A percentile compares a stretch with the other conserved stretches of the same genome.
These are phyloP conservation scores for Cuculus canorus DNA, from an alignment of 2,797 vertebrate genomes.

Conservation along the genomic window DNA sequence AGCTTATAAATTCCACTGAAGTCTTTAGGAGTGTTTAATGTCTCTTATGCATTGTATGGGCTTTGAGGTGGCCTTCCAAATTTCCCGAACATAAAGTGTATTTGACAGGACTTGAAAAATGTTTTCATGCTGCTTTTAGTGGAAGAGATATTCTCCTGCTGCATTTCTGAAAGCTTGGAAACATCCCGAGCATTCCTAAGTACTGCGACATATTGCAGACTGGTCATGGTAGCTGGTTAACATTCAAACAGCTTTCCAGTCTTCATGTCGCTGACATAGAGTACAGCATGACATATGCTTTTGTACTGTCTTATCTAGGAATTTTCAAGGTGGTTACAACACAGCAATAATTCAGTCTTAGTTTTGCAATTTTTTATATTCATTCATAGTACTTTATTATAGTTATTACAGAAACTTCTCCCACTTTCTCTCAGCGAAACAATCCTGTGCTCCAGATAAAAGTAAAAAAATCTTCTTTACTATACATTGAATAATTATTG, in stretches of 20 bases:
- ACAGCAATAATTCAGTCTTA: neutral
- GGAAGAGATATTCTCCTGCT: neutral
- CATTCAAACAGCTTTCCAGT: neutral
- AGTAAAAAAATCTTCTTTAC: neutral
- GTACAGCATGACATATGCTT: neutral
- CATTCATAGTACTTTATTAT: too few relatives aligned
- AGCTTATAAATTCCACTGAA: neutral
- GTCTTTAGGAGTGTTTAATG: neutral
- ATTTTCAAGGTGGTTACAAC: neutral
- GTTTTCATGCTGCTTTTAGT: neutral
- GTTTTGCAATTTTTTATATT: neutral
- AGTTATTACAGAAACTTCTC: neutral
- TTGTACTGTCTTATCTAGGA: neutral
- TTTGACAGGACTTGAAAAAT: neutral
- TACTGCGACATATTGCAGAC: rapidly evolving
- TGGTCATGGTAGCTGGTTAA: neutral
- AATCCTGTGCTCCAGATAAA: too few relatives aligned
- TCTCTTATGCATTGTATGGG: neutral
- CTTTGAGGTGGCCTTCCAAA: neutral
- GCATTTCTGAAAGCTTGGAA: neutral
- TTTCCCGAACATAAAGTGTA: neutral
- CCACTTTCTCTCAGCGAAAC: neutral
- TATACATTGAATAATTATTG: neutral
- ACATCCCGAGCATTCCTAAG: neutral
- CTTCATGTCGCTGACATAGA: neutral